Evolutionary conservation across 2,797 vertebrate species (phyloP).

Genomic region (Poecilia velifera): DNA sequence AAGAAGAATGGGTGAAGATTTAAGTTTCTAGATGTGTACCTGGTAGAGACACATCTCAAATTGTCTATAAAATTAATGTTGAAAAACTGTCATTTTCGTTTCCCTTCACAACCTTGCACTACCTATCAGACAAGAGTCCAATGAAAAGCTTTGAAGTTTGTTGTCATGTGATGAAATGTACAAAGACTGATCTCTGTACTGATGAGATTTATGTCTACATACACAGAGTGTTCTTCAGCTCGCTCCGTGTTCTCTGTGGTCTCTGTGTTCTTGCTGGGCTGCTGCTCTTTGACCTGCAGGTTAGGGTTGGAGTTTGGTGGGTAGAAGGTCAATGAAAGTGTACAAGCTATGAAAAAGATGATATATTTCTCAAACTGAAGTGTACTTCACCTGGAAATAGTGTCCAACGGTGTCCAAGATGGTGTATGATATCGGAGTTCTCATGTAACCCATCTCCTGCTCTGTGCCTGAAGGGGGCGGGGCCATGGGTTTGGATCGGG

Average conservation of each 20-base stretch:
- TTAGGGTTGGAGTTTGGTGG: neutral
- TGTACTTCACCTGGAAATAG: conserved; percentile 79
- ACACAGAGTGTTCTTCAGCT: conserved; percentile 45
- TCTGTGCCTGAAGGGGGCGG: conserved; percentile 68
- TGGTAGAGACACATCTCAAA: neutral
- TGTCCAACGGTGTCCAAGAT: conserved; percentile 85
- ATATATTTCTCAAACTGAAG: neutral
- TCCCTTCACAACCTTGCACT: neutral
- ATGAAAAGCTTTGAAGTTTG: neutral
- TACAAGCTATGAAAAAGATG: neutral
- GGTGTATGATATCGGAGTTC: conserved; percentile 84
- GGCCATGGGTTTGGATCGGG: conserved; percentile 63
- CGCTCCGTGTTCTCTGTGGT: conserved; percentile 45
- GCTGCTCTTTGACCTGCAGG: conserved; percentile 46
- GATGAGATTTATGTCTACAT: conserved; percentile 32
- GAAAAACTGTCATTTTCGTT: neutral
- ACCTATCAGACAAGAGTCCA: neutral
- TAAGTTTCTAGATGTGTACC: neutral
- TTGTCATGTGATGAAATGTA: neutral
- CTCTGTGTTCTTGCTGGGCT: conserved; percentile 37
- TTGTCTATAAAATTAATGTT: neutral
- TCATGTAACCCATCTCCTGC: conserved; percentile 72
- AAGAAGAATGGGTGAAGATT: neutral
- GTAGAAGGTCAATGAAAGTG: conserved; percentile 2
- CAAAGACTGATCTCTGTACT: neutral